phyloP scores from a whole-genome alignment of 2,888 invertebrate species.

The Acleris holmiana region DNA sequence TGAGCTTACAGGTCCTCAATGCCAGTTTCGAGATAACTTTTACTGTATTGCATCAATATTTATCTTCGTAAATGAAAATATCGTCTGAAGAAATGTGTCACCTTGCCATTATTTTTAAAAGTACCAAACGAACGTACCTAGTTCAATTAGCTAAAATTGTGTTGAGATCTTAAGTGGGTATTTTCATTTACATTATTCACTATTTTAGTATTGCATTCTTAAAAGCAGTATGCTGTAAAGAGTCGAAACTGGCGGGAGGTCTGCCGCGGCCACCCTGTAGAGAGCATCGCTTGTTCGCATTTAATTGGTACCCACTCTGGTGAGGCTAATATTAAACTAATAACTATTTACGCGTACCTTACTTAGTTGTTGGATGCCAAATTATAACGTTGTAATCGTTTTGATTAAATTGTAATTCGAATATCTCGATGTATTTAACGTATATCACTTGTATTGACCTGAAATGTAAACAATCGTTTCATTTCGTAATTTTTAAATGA shows the following conservation, averaged over 20 bases:
- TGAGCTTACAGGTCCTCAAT: slow-evolving; percentile 50
- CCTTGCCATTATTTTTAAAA: background rate
- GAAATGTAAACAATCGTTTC: slow-evolving; percentile 54
- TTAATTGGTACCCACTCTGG: slow-evolving; percentile 61
- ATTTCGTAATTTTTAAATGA: slow-evolving; percentile 53
- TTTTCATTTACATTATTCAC: slow-evolving; percentile 15
- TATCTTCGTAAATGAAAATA: slow-evolving; percentile 28
- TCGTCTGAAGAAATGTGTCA: background rate
- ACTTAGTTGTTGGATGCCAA: slow-evolving; percentile 79
- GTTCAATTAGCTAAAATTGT: slow-evolving; percentile 12
- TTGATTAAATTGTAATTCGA: slow-evolving; percentile 40
- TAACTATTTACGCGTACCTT: slow-evolving; percentile 25
- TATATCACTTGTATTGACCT: slow-evolving; percentile 52
- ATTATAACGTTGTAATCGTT: slow-evolving; percentile 62
- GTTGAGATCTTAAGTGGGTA: slow-evolving; percentile 6
- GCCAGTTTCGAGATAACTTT: slow-evolving; percentile 49
- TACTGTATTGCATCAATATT: slow-evolving; percentile 42
- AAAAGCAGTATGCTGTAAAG: slow-evolving; percentile 24
- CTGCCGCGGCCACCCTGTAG: slow-evolving; percentile 39
- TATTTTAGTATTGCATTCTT: slow-evolving; percentile 16
- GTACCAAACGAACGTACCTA: slow-evolving; percentile 1
- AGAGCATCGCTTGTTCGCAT: slow-evolving; percentile 72
- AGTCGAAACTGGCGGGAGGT: slow-evolving; percentile 21
- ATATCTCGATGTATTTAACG: slow-evolving; percentile 32
- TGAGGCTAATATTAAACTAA: slow-evolving; percentile 69